Conservation (phyloP, 2,113 vertebrate genomes). For the Zapus hudsonius region DNA sequence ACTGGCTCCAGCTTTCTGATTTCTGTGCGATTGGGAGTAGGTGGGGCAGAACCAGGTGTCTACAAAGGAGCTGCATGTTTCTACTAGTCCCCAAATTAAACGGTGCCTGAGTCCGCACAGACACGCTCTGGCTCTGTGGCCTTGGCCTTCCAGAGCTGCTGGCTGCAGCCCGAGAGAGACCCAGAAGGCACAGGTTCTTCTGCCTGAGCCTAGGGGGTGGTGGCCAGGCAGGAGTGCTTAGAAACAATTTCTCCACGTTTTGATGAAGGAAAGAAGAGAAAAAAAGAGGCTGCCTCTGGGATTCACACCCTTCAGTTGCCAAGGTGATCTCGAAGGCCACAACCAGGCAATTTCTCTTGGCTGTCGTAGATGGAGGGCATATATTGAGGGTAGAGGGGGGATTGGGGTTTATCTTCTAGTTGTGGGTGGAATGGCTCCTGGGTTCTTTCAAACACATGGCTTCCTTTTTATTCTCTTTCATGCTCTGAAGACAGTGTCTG, state of each 20-base stretch:
- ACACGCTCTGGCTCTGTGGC: background rate
- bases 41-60: constrained; percentile 65
- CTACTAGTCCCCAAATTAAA: constrained; percentile 30
- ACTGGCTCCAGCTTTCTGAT: constrained; percentile 72
- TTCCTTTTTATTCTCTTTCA: background rate
- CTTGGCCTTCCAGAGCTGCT: background rate
- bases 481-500: background rate
- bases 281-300: background rate
- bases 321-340: background rate
- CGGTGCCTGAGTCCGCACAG: background rate
- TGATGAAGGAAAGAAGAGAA: rapidly evolving
- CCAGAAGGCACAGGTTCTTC: background rate
- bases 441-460: background rate
- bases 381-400: background rate
- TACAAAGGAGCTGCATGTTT: constrained; percentile 55
- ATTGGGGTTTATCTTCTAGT: background rate
- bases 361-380: background rate
- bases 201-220: background rate
- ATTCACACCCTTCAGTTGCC: background rate
- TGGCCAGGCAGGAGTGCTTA: background rate
- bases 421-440: background rate
- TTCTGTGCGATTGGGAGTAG: constrained; percentile 72
- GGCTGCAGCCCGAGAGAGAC: background rate
- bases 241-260: background rate
- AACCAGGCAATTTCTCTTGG: background rate